Evolutionary conservation across 2,888 invertebrate species (phyloP).

Genomic region (Catonia carolina): DNA sequence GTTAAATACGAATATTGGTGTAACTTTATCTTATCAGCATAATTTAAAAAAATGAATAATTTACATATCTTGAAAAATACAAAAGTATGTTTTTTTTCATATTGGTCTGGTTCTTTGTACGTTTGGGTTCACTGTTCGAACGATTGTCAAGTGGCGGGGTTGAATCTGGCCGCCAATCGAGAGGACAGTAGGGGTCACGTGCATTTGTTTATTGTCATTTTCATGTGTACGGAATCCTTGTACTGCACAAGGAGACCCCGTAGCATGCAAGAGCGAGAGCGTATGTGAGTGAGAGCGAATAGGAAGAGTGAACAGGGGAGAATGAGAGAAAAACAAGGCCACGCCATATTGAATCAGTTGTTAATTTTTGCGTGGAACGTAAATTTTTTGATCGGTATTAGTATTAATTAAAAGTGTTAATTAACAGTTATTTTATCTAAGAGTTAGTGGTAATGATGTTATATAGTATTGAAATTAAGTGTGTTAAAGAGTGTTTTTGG

Average conservation of each 20-base stretch:
- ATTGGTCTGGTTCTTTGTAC: too few species aligned
- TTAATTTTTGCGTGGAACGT: slow-evolving; percentile 50
- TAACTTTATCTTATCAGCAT: too few species aligned
- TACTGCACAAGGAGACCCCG: slow-evolving; percentile 39
- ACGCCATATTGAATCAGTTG: slow-evolving; percentile 56
- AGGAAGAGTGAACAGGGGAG: slow-evolving; percentile 32
- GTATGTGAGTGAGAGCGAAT: slow-evolving; percentile 29
- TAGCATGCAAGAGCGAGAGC: slow-evolving; percentile 35
- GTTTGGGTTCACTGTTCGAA: slow-evolving; percentile 4
- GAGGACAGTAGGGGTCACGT: slow-evolving; percentile 33
- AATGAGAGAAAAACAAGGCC: slow-evolving; percentile 44
- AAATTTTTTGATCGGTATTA: slow-evolving; percentile 36
- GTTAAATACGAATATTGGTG: too few species aligned
- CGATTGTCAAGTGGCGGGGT: background rate
- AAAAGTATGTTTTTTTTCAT: too few species aligned
- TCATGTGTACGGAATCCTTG: slow-evolving; percentile 39
- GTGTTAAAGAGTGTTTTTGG: slow-evolving; percentile 12
- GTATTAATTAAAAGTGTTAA: slow-evolving; percentile 18
- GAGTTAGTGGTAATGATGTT: slow-evolving; percentile 11
- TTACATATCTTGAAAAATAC: too few species aligned
- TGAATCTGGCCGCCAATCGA: slow-evolving; percentile 1
- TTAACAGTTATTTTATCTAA: slow-evolving; percentile 10
- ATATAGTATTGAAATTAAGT: slow-evolving; percentile 9
- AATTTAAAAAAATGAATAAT: too few species aligned
- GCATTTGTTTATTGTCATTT: slow-evolving; percentile 38